Conservation (phyloP, 1,140 invertebrate species). For the Diorhabda sublineata region DNA sequence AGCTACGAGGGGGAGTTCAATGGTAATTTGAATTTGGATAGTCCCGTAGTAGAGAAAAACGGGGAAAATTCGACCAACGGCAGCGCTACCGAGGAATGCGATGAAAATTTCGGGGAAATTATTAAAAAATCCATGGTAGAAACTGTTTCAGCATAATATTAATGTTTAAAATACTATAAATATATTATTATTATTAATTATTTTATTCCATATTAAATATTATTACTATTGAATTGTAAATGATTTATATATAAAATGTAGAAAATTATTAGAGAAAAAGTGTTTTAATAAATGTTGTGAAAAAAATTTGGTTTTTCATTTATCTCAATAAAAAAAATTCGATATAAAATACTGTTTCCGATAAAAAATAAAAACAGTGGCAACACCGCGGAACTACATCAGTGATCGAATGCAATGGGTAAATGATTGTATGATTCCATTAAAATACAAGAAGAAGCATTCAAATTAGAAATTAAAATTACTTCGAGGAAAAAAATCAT, state of each 20-base stretch:
- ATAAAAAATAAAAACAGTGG: too few species aligned
- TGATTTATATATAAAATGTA: slow-evolving; percentile 47
- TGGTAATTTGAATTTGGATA: slow-evolving; percentile 17
- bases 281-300: slow-evolving; percentile 50
- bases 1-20: slow-evolving; percentile 36
- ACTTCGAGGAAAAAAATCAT: too few species aligned
- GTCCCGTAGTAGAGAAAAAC: slow-evolving; percentile 18
- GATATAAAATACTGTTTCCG: too few species aligned
- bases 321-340: too few species aligned
- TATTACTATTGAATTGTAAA: slow-evolving; percentile 41
- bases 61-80: slow-evolving; percentile 20
- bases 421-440: too few species aligned
- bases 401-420: too few species aligned
- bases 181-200: slow-evolving; percentile 34
- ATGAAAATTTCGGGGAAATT: slow-evolving; percentile 85
- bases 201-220: slow-evolving; percentile 43
- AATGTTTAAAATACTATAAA: slow-evolving; percentile 28
- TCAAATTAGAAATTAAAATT: too few species aligned
- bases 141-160: slow-evolving; percentile 72
- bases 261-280: slow-evolving; percentile 40
- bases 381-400: too few species aligned
- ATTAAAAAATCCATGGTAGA: slow-evolving; percentile 91
- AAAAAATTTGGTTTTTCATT: slow-evolving; percentile 23
- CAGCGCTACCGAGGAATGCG: slow-evolving; percentile 49
- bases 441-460: too few species aligned